A percentile compares a stretch with the other conserved stretches of the same genome.
Evolutionary conservation across 2,797 vertebrate genomes (phyloP).

Genomic region (Sebastes iracundus): DNA sequence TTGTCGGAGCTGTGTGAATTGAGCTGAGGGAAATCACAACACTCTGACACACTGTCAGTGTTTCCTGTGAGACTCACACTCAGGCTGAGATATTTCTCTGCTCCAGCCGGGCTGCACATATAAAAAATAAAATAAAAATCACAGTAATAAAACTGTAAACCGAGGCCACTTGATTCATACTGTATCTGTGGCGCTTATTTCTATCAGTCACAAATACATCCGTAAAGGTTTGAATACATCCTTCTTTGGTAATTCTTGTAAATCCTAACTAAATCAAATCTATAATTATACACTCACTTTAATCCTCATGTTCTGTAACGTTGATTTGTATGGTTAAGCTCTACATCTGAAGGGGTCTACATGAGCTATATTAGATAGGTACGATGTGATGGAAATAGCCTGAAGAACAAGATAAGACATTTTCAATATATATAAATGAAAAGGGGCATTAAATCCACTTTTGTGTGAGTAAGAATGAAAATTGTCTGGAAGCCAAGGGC

Average conservation of each 20-base stretch:
- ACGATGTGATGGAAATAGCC: conserved; percentile 7
- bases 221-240: background rate
- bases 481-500: conserved; percentile 4
- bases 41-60: conserved; percentile 1
- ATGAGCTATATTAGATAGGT: conserved; percentile 4
- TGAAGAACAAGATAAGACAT: conserved; percentile 27
- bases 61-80: conserved; percentile 8
- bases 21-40: conserved; percentile 28
- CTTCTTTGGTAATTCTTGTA: background rate
- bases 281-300: background rate
- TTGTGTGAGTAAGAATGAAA: conserved; percentile 16
- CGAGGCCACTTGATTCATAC: background rate
- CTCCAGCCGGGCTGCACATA: background rate
- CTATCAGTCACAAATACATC: background rate
- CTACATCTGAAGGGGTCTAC: background rate
- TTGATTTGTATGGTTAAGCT: background rate
- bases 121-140: background rate
- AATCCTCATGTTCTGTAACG: background rate
- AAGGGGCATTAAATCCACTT: conserved; percentile 39
- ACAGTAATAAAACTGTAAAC: background rate
- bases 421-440: conserved; percentile 11
- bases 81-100: background rate
- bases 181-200: background rate
- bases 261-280: background rate
- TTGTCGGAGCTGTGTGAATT: conserved; percentile 25